phyloP scores from a whole-genome alignment of 2,113 vertebrate genomes.

The Choloepus hoffmanni region DNA sequence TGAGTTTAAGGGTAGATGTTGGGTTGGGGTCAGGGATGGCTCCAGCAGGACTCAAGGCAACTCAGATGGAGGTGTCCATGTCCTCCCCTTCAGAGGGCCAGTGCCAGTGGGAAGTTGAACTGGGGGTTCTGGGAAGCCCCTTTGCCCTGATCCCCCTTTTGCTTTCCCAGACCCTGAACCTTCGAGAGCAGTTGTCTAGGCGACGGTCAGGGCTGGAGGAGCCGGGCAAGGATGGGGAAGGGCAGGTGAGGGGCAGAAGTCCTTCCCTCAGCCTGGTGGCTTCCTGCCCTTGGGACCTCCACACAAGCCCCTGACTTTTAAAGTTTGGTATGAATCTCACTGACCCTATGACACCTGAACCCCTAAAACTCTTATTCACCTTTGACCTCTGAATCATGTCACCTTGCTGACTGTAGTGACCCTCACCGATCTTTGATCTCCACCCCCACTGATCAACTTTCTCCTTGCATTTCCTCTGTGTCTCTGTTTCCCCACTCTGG shows the following conservation, averaged over 20 bases:
- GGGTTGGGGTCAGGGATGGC: background rate
- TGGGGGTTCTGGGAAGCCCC: background rate
- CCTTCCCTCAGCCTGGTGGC: background rate
- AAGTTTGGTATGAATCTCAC: background rate
- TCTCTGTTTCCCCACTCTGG: background rate
- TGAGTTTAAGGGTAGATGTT: background rate
- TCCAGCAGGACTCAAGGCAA: background rate
- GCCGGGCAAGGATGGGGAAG: conserved; percentile 83
- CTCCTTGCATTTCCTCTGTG: background rate
- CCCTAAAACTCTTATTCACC: background rate
- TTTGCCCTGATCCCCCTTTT: background rate
- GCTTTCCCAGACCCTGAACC: conserved; percentile 79
- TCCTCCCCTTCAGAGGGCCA: background rate
- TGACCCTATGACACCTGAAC: background rate
- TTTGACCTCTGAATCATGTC: background rate
- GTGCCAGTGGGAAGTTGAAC: background rate
- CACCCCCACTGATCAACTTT: background rate
- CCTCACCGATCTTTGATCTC: background rate
- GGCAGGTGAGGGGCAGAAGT: conserved; percentile 73
- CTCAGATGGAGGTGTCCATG: background rate
- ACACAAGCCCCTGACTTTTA: background rate
- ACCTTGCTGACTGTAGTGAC: background rate
- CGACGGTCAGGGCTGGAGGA: conserved; percentile 85
- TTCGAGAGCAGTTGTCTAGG: conserved; percentile 84
- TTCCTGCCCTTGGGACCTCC: background rate